Conservation (phyloP, 1,140 invertebrate genomes). For the Papilio glaucus region DNA sequence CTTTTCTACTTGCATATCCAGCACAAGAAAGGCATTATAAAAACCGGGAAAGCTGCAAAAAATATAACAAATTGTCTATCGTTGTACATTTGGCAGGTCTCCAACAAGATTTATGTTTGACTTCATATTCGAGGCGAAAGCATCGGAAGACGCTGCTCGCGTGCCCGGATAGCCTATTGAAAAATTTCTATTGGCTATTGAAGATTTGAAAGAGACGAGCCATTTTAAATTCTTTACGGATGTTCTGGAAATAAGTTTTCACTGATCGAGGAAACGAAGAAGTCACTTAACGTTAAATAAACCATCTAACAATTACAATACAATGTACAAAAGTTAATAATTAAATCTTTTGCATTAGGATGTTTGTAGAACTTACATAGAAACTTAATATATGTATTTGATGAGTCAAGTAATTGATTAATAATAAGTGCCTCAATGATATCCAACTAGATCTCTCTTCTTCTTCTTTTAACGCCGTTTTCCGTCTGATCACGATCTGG, state of each 20-base stretch:
- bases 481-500: too few relatives aligned
- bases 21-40: neutral
- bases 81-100: neutral
- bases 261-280: neutral
- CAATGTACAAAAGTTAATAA: too few relatives aligned
- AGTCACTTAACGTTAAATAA: neutral
- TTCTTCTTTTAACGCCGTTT: too few relatives aligned
- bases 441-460: too few relatives aligned
- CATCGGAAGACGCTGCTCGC: too few relatives aligned
- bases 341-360: too few relatives aligned
- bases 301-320: too few relatives aligned
- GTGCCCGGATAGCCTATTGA: neutral
- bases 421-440: too few relatives aligned
- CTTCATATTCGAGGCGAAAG: neutral
- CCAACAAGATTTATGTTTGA: slow-evolving; percentile 13
- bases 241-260: neutral
- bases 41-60: neutral
- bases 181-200: slow-evolving; percentile 20
- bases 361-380: too few relatives aligned
- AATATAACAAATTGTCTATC: slow-evolving; percentile 12
- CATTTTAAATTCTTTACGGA: slow-evolving; percentile 1
- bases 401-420: too few relatives aligned
- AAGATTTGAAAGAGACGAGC: neutral
- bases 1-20: too few relatives aligned
- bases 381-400: too few relatives aligned